Evolutionary conservation across 1,140 invertebrate genomes (phyloP).

Genomic region (Macrobrachium rosenbergii): DNA sequence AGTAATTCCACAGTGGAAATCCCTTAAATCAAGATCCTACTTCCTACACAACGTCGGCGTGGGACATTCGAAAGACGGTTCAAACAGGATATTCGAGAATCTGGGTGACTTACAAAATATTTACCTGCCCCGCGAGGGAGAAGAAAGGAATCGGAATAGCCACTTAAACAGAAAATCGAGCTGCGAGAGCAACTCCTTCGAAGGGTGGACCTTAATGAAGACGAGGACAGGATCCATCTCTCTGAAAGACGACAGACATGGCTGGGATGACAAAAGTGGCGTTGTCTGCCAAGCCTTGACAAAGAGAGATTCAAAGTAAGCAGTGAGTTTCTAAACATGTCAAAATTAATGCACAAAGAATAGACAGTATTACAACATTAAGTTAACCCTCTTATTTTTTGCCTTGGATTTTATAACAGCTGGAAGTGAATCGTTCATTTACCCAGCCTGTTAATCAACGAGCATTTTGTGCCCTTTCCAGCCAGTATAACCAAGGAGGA

Average conservation of each 20-base stretch:
- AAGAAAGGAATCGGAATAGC: background rate
- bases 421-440: too few species aligned
- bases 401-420: too few species aligned
- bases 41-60: constrained; percentile 16
- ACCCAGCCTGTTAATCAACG: too few species aligned
- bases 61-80: background rate
- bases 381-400: too few species aligned
- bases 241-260: too few species aligned
- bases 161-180: background rate
- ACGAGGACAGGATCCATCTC: background rate
- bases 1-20: constrained; percentile 31
- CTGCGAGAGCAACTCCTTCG: background rate
- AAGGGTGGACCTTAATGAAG: background rate
- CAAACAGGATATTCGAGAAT: background rate
- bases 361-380: too few species aligned
- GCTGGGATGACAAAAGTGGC: background rate
- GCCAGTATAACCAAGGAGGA: too few species aligned
- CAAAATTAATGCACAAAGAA: too few species aligned
- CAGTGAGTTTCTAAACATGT: too few species aligned
- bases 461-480: too few species aligned
- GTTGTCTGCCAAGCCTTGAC: background rate
- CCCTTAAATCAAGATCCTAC: constrained; percentile 20
- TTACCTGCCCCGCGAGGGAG: background rate
- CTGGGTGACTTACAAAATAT: background rate
- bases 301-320: background rate